phyloP scores from a whole-genome alignment of 2,113 vertebrate genomes.

The Strix aluco region DNA sequence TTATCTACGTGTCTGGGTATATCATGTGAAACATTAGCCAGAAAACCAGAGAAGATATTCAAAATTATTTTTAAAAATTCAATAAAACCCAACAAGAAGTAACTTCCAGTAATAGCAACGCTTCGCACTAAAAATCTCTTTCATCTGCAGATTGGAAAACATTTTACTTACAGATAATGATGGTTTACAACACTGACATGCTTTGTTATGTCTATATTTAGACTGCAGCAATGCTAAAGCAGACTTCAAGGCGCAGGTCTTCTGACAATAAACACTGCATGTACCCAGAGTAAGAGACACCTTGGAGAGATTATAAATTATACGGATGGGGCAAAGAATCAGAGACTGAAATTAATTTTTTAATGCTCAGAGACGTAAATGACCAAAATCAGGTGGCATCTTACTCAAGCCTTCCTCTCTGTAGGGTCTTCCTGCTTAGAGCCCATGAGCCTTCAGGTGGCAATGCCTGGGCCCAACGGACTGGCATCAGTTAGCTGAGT shows the following conservation, averaged over 20 bases:
- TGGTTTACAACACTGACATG: neutral
- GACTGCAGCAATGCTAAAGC: neutral
- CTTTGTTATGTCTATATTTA: neutral
- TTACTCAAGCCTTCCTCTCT: neutral
- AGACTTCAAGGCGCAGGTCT: neutral
- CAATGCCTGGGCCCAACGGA: neutral
- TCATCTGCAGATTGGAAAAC: neutral
- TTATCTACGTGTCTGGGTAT: neutral
- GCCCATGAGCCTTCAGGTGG: neutral
- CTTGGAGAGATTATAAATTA: neutral
- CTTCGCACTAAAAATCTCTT: neutral
- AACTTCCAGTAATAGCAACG: neutral
- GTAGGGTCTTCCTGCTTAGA: neutral
- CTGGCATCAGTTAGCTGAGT: neutral
- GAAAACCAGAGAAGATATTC: neutral
- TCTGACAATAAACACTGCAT: rapidly evolving
- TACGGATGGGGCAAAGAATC: neutral
- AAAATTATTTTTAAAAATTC: neutral
- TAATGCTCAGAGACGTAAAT: neutral
- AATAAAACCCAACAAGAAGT: neutral
- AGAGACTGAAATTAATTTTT: neutral
- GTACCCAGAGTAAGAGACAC: neutral
- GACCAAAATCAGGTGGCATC: neutral
- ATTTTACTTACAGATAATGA: neutral
- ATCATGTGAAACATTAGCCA: neutral